phyloP scores from a whole-genome alignment of 2,888 invertebrate genomes.

The Acanthococcus lagerstroemiae region DNA sequence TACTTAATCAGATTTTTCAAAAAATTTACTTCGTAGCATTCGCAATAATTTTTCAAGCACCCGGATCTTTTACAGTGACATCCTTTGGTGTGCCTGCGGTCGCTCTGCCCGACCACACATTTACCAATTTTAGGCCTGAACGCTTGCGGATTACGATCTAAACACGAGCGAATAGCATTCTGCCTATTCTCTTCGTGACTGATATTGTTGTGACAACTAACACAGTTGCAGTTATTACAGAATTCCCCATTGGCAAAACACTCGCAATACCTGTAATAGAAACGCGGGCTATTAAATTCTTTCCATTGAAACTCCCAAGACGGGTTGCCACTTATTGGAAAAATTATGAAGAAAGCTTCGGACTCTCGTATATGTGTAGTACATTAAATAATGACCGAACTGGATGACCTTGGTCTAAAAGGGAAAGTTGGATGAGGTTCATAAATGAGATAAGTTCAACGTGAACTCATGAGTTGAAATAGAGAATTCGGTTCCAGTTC shows the following conservation, averaged over 20 bases:
- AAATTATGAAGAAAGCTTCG: too few species aligned
- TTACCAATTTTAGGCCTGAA: constrained; percentile 94
- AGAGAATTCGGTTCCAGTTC: too few species aligned
- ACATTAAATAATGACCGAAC: too few species aligned
- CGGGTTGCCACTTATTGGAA: too few species aligned
- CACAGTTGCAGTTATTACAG: constrained; percentile 95
- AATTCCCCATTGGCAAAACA: constrained; percentile 99
- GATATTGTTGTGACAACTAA: constrained; percentile 92
- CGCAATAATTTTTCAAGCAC: constrained; percentile 98
- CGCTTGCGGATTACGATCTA: constrained; percentile 94
- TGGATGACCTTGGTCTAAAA: too few species aligned
- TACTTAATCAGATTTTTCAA: too few species aligned
- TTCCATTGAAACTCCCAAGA: too few species aligned
- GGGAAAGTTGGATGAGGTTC: too few species aligned
- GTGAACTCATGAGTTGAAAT: too few species aligned
- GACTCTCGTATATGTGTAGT: too few species aligned
- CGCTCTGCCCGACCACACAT: constrained; percentile 46
- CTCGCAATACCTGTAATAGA: constrained; percentile 68
- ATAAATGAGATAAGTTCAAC: too few species aligned
- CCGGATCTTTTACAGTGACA: constrained; percentile 98
- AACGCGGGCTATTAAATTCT: too few species aligned
- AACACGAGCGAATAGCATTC: constrained; percentile 83
- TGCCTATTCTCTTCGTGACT: constrained; percentile 90
- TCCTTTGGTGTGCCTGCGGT: constrained; percentile 89
- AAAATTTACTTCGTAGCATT: constrained; percentile 82